Evolutionary conservation across 2,113 vertebrate genomes (phyloP).

Genomic region (Gallinago jamesoni): DNA sequence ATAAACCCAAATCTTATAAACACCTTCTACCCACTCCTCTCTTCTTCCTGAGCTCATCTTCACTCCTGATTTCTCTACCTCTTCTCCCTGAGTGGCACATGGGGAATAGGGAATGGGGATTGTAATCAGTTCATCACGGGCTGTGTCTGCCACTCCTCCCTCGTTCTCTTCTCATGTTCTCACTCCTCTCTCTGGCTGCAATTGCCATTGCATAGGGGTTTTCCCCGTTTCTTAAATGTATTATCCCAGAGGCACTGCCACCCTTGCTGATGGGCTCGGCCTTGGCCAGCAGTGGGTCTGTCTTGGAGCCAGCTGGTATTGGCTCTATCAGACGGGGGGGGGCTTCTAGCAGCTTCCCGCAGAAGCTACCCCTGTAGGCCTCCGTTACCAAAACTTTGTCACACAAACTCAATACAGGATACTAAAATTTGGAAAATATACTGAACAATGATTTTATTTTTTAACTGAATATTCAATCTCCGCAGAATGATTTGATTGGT

Average conservation of each 20-base stretch:
- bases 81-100: neutral
- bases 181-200: neutral
- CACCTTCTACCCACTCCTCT: neutral
- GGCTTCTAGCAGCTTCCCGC: neutral
- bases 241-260: neutral
- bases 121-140: neutral
- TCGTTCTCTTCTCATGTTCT: neutral
- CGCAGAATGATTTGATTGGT: conserved; percentile 95
- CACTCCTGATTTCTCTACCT: neutral
- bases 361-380: neutral
- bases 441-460: neutral
- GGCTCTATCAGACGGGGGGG: neutral
- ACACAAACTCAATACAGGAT: neutral
- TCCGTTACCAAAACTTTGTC: neutral
- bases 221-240: neutral
- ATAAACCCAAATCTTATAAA: neutral
- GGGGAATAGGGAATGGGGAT: neutral
- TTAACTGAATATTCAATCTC: conserved; percentile 34
- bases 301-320: neutral
- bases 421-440: neutral
- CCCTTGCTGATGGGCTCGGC: neutral
- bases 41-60: neutral
- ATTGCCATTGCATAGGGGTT: neutral
- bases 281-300: neutral
- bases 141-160: neutral